A percentile compares a stretch with the other conserved stretches of the same genome.
Conservation (phyloP, 2,113 vertebrate genomes). For the Neotragus moschatus region DNA sequence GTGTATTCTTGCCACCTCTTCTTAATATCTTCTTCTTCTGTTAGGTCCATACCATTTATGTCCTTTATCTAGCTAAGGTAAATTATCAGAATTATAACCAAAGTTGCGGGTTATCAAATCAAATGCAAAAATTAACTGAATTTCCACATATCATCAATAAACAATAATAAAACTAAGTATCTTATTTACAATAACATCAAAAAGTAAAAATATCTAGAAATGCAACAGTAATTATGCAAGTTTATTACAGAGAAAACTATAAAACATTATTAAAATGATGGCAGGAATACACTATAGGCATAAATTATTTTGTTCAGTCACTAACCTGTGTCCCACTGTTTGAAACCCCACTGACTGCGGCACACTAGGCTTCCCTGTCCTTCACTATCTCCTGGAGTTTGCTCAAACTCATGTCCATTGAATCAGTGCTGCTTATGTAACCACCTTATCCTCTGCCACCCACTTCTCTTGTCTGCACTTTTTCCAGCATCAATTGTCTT, state of each 20-base stretch:
- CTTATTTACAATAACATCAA: background rate
- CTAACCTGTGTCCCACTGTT: background rate
- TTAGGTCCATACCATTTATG: too few species aligned
- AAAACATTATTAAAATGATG: slow-evolving; percentile 6
- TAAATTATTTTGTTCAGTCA: background rate
- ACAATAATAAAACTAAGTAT: background rate
- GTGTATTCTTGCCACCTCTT: too few species aligned
- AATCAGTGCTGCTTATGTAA: background rate
- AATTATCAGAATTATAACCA: slow-evolving; percentile 15
- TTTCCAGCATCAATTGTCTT: background rate
- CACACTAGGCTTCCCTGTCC: background rate
- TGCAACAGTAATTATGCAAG: background rate
- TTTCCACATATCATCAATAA: slow-evolving; percentile 22
- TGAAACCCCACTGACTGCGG: background rate
- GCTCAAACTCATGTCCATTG: background rate
- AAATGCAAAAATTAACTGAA: background rate
- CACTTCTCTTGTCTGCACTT: background rate
- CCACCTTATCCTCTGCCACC: background rate
- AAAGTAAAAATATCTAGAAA: background rate
- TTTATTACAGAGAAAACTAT: background rate
- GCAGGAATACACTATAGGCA: background rate
- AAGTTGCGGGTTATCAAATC: slow-evolving; percentile 16
- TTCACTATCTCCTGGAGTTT: background rate
- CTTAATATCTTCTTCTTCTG: too few species aligned
- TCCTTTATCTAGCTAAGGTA: too few species aligned